Base-by-base conservation (phyloP, 2,797 vertebrate species). In the Sebastes matsubarae region DNA sequence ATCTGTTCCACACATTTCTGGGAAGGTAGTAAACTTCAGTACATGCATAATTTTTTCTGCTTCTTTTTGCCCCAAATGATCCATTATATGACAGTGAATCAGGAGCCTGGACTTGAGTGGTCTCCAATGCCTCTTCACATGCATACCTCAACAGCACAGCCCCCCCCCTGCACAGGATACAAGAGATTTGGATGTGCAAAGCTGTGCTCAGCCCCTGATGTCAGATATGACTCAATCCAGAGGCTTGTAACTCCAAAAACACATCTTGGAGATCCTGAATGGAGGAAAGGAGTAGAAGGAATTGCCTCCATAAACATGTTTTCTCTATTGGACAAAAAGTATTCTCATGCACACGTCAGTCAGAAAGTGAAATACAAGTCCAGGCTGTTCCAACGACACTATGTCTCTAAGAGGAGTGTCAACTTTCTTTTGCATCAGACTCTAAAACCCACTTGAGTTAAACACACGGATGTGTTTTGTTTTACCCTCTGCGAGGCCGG, bases 61-160 rank as follows among this genome's bases (percentile, higher is more conserved):
- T 93, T 92, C 86, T 89, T 89, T 90, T 88, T 90, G 84, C 84
- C 91, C 89, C 92, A 88, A 94, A 93, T 91, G 93, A 89, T 93
- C 92, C 93, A 94, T 96, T 95, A 93, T 90, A 94, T 95, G 94
- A 94, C 92, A 93, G 92, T 89, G 94, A 92, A 94, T 92, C 88
- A 92, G 89, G 85, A 93, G 87, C 85, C 88, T 87, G 93, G 85
- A 87, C 83, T 93, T 89, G 85, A 94, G 82, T 83, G 88, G 93
- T 93, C 93, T 95, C 94, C 58, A 65, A 89, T 83, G 94, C 71
- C 93, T 93, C 93, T 91, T 94, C 92, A 92, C 70, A 77, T 89
- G 90, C 91, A 89, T 89, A 89, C 87, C 94, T 90, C 86, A 78
- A 81, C 73, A 71, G 84, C 80, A 82, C 36, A 82, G 18, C 36